Evolutionary conservation across 1,140 invertebrate genomes (phyloP), one percentile per base, ranked within the genome.

Genomic region (Drosophila simulans): DNA sequence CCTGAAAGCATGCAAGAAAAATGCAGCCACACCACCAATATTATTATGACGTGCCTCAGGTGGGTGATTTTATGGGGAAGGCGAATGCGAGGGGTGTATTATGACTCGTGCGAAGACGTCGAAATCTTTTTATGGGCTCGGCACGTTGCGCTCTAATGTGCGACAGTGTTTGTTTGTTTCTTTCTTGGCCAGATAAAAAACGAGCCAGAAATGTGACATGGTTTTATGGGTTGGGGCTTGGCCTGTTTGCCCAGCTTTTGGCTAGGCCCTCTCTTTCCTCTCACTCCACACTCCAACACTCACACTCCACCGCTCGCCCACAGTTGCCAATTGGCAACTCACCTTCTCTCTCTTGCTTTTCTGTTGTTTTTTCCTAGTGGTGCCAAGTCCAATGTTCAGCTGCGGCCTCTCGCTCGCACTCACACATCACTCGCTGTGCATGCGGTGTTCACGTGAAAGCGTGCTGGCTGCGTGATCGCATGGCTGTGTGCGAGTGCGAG

Each of bases 361-460:
- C 34, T 27, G 46, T 59, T 74, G 79, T 65, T 58, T 71, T 60
- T 83, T 59, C 25, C 31, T 54, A 27, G 20, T 52, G 45, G 56
- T 69, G 78, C 71, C 71, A 81, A 83, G 83, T 88, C 83, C 83
- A 88, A 88, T 88, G 83, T 89, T 86, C 82, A 54, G 22, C 22
- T 45, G 3, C 10, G 25, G 17, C 65, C 49, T 48, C 64, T 55
- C 63, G 64, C 65, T 70, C 34, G 54, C 64, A 49, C 58, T 52
- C 58, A 8, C 64, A 68, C 72, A 91, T 88, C 82, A 91, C 74
- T 84, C 80, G 62, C 70, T 91, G 78, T 79, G 71, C 91, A 92
- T 84, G 75, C 84, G 76, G 69, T 91, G 91, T 92, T 92, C 92
- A 92, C 92, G 92, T 92, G 92, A 92, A 92, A 91, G 91, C 90